phyloP scores from a whole-genome alignment of 2,797 vertebrate species.

The Menidia menidia region DNA sequence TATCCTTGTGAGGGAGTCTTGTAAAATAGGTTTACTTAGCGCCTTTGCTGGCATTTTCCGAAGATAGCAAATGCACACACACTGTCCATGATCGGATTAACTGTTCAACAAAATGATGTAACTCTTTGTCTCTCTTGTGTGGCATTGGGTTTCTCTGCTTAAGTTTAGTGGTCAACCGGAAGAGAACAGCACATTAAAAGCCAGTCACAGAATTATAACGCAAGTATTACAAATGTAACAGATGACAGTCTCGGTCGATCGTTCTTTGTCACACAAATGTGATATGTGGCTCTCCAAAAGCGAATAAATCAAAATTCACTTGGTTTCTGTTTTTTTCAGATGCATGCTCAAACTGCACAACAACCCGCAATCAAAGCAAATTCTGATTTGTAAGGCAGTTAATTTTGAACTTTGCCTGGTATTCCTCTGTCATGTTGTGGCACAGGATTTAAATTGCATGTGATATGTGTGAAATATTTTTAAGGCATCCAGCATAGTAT shows the following conservation, averaged over 20 bases:
- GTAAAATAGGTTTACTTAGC: slow-evolving; percentile 89
- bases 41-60: slow-evolving; percentile 86
- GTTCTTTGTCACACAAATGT: slow-evolving; percentile 62
- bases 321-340: slow-evolving; percentile 43
- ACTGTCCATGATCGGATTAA: slow-evolving; percentile 88
- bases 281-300: slow-evolving; percentile 53
- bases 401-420: slow-evolving; percentile 70
- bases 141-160: slow-evolving; percentile 81
- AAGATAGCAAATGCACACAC: slow-evolving; percentile 87
- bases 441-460: slow-evolving; percentile 76
- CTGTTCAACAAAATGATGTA: slow-evolving; percentile 87
- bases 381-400: slow-evolving; percentile 71
- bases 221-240: slow-evolving; percentile 65
- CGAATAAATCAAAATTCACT: slow-evolving; percentile 51
- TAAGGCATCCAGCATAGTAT: slow-evolving; percentile 69
- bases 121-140: slow-evolving; percentile 88
- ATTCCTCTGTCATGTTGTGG: slow-evolving; percentile 62
- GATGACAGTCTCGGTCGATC: slow-evolving; percentile 71
- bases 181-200: slow-evolving; percentile 59
- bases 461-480: slow-evolving; percentile 79
- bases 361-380: slow-evolving; percentile 61
- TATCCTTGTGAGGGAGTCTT: slow-evolving; percentile 87
- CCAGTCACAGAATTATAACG: slow-evolving; percentile 71
- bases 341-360: slow-evolving; percentile 49
- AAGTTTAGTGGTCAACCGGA: slow-evolving; percentile 80